These are phyloP conservation scores for Herpailurus yagouaroundi DNA, from an alignment of 2,113 vertebrate genomes.

Conservation along the genomic window DNA sequence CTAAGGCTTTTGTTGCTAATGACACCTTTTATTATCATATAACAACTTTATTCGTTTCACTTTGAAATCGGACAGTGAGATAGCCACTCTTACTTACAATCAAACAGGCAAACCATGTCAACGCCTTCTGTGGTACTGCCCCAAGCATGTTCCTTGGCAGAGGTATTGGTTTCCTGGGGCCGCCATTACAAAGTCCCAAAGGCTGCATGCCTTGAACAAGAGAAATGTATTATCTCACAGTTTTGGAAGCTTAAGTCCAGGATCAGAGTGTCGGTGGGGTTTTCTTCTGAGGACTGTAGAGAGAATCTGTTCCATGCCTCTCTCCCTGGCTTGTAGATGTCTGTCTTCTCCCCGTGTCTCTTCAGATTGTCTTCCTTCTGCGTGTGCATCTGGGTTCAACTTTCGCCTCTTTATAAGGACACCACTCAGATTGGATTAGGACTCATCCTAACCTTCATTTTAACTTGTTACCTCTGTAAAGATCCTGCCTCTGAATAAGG, in stretches of 20 bases:
- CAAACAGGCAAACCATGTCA: neutral
- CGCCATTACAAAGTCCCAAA: neutral
- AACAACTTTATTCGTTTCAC: neutral
- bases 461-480: neutral
- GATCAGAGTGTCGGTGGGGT: neutral
- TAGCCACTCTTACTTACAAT: neutral
- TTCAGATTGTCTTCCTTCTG: neutral
- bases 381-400: neutral
- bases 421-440: neutral
- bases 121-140: neutral
- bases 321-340: too few relatives aligned
- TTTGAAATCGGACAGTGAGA: conserved; percentile 7
- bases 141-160: neutral
- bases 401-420: neutral
- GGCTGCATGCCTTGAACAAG: neutral
- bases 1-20: neutral
- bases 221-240: neutral
- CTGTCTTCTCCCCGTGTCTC: neutral
- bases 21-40: neutral
- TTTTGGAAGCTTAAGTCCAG: neutral
- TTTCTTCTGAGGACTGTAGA: neutral
- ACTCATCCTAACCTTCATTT: neutral
- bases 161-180: neutral
- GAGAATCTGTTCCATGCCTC: neutral
- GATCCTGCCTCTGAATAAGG: neutral